These are phyloP conservation scores for Drosophila diplacantha DNA, from an alignment of 2,888 invertebrate genomes.

Conservation along the genomic window DNA sequence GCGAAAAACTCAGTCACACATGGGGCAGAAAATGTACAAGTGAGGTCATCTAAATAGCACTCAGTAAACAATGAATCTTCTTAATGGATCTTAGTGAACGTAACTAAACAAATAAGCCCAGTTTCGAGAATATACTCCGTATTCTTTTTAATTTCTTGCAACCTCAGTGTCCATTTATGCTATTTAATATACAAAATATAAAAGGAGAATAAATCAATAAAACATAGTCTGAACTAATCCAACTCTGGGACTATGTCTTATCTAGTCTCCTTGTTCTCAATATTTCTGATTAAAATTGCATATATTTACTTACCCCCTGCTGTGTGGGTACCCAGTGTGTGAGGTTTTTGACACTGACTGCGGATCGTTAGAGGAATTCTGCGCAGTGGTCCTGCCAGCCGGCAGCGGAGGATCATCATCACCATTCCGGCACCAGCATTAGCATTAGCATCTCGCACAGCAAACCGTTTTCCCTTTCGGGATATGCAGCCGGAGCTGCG, in stretches of 20 bases:
- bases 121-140: too few relatives aligned
- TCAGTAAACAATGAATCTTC: not conserved
- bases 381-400: constrained; percentile 68
- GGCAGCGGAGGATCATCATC: constrained; percentile 12
- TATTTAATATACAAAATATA: not conserved
- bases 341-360: constrained; percentile 72
- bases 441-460: constrained; percentile 2
- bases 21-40: constrained; percentile 8
- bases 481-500: constrained; percentile 34
- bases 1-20: constrained; percentile 22
- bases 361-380: constrained; percentile 61
- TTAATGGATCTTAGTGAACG: too few relatives aligned
- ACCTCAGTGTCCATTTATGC: not conserved
- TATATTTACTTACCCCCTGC: not conserved
- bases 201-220: not conserved
- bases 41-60: constrained; percentile 1
- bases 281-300: not conserved
- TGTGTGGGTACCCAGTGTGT: constrained; percentile 35
- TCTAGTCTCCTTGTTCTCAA: not conserved
- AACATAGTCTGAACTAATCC: too few relatives aligned
- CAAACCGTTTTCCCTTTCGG: constrained; percentile 51
- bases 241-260: too few relatives aligned
- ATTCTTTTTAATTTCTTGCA: too few relatives aligned
- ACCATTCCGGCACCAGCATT: constrained; percentile 18
- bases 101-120: not conserved